phyloP scores from a whole-genome alignment of 2,797 vertebrate genomes.

The Clarias platycephalus region DNA sequence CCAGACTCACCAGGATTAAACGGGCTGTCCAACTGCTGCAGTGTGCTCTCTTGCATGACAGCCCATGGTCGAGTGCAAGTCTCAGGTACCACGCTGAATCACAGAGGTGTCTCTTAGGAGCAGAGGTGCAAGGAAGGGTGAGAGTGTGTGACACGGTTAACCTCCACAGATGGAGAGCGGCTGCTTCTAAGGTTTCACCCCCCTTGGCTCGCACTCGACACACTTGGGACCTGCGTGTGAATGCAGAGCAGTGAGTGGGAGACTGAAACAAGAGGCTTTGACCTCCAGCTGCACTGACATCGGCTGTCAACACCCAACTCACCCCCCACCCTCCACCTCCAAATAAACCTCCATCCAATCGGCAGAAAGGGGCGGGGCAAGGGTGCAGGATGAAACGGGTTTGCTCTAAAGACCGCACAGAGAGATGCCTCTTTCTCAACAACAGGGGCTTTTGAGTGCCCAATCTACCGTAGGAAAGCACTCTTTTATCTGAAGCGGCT shows the following conservation, averaged over 20 bases:
- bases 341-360: conserved; percentile 56
- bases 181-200: conserved; percentile 71
- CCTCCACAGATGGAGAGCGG: conserved; percentile 73
- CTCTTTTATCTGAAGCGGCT: conserved; percentile 53
- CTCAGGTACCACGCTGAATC: conserved; percentile 43
- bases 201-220: conserved; percentile 39
- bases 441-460: conserved; percentile 58
- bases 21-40: conserved; percentile 35
- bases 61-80: conserved; percentile 35
- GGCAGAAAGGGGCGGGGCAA: conserved; percentile 50
- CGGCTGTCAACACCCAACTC: conserved; percentile 66
- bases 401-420: conserved; percentile 54
- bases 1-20: conserved; percentile 39
- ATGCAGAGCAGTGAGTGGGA: conserved; percentile 60
- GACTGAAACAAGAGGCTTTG: conserved; percentile 75
- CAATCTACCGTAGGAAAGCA: conserved; percentile 49
- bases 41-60: conserved; percentile 41
- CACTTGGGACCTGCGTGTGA: conserved; percentile 50
- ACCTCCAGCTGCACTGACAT: conserved; percentile 73
- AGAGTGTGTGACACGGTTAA: conserved; percentile 74
- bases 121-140: conserved; percentile 53
- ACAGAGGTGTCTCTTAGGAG: conserved; percentile 49
- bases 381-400: conserved; percentile 57
- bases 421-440: conserved; percentile 47
- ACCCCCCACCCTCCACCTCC: conserved; percentile 46